Evolutionary conservation across 2,797 vertebrate genomes (phyloP), one percentile per base, ranked within the genome.

Genomic region (Poecilia picta): DNA sequence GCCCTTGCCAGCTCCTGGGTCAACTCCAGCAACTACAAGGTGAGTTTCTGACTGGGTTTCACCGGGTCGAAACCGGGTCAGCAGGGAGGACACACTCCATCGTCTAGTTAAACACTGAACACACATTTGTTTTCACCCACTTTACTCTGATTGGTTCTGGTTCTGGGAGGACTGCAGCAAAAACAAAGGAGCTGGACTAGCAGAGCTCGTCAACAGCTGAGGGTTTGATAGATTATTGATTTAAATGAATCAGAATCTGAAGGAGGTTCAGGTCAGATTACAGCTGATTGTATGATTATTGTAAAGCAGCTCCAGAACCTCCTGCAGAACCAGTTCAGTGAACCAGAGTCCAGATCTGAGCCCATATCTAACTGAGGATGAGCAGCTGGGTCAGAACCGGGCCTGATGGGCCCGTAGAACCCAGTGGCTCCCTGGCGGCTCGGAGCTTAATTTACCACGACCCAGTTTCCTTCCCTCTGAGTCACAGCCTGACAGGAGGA

Each of bases 11-110:
- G 97, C 78, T 97, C 97, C 81, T 99, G 98, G 98, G 97, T 99
- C 80, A 99, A 99, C 94, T 97, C 97, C 82, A 98, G 97, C 94
- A 98, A 99, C 95, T 99, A 97, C 71, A 99, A 99, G 98, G 98
- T 99, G 95, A 96, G 96, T 1, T 74, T 36, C 4, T 2, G 33
- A 12, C 31, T 1, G 5, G 23, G 51, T 8, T 25, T 25, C 15
- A 25, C 51, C 25, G 57, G 28, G 57, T 33, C 57, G 25, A 57
- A 57, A 57, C 55, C 11, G 25, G n/a, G 25, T 55, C 53, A 57
- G 25, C 23, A 12, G 5, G 25, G 25, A 55, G 53, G 25, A 55
- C n/a, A n/a, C 23, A 3, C 6, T n/a, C 23, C 57, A 16, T 59
- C 2, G 5, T 31, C 28, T 57, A 28, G n/a, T 28, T 57, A 57